Evolutionary conservation across 2,888 invertebrate genomes (phyloP).

Genomic region (Myathropa florea): DNA sequence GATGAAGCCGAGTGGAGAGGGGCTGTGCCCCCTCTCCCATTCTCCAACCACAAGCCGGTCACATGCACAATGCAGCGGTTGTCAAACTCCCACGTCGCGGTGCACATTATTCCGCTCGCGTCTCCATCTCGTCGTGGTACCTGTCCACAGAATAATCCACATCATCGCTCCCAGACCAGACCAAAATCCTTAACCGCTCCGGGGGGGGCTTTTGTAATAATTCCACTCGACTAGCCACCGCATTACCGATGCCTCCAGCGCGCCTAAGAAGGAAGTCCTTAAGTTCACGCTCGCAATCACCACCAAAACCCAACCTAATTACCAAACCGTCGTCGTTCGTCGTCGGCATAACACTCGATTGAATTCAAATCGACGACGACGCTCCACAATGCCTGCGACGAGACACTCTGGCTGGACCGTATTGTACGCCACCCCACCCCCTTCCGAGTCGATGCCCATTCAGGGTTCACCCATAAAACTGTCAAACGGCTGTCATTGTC

Average conservation of each 20-base stretch:
- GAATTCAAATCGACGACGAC: slow-evolving; percentile 59
- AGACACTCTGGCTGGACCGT: slow-evolving; percentile 55
- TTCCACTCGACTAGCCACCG: slow-evolving; percentile 64
- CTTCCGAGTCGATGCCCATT: background rate
- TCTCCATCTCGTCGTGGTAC: too few species aligned
- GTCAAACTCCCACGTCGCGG: too few species aligned
- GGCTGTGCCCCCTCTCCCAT: too few species aligned
- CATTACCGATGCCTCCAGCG: slow-evolving; percentile 34
- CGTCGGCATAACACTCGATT: slow-evolving; percentile 67
- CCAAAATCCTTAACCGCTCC: background rate
- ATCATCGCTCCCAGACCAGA: background rate
- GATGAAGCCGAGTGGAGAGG: too few species aligned
- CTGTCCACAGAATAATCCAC: background rate
- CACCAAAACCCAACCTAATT: slow-evolving; percentile 42
- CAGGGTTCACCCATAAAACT: slow-evolving; percentile 52
- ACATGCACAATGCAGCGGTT: too few species aligned
- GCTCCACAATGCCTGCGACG: background rate
- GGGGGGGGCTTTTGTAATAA: slow-evolving; percentile 36
- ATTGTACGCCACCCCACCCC: slow-evolving; percentile 3
- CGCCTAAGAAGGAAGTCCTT: slow-evolving; percentile 20
- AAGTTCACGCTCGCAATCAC: slow-evolving; percentile 4
- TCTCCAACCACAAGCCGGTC: too few species aligned
- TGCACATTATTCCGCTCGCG: too few species aligned
- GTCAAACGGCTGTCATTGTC: slow-evolving; percentile 60
- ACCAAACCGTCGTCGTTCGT: slow-evolving; percentile 45